Base-by-base conservation (phyloP, 2,888 invertebrate species). In the Cheilosia variabilis region DNA sequence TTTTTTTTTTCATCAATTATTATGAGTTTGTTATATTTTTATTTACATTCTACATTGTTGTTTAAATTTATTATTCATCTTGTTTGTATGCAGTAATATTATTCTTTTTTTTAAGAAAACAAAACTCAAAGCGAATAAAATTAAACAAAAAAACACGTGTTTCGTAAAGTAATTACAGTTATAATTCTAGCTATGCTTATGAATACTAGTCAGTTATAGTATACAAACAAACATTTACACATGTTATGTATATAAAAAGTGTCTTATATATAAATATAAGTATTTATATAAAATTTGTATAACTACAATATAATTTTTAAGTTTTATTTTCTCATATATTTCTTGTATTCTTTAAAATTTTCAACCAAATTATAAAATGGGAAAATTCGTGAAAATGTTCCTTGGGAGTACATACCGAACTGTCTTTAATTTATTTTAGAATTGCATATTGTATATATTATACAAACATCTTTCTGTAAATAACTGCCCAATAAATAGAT, bases 261-360 rank as follows among this genome's bases (percentile, higher is more conserved):
- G 66, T 55, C 60, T 75, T 75, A 55, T 19, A 68, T 58, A 65
- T 82, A n/a, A n/a, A 68, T 31, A 31, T 7, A 65, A 72, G 66
- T 76, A 52, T 73, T 73, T 72, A 66, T 81, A 86, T 77, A 81
- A 86, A 81, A 81, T 86, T 86, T 81, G 71, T 76, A 86, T 86
- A 81, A 81, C 81, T 86, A 86, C 76, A 86, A 72, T 80, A 80
- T 80, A 76, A 71, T 47, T 60, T 24, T 58, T 34, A 41, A 53
- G n/a, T 15, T 60, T 58, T 37, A 47, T 47, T 17, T 47, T 19
- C 19, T 47, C 17, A 57, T 7, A 43, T 58, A 17, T 50, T 47
- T 55, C 41, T 66, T 60, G 9, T 58, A 53, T 62, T 50, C 27
- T 71, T 47, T 71, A 27, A 41, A 9, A 69, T 41, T 66, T 71